Evolutionary conservation across 2,888 invertebrate genomes (phyloP).

Genomic region (Tipula helvola): DNA sequence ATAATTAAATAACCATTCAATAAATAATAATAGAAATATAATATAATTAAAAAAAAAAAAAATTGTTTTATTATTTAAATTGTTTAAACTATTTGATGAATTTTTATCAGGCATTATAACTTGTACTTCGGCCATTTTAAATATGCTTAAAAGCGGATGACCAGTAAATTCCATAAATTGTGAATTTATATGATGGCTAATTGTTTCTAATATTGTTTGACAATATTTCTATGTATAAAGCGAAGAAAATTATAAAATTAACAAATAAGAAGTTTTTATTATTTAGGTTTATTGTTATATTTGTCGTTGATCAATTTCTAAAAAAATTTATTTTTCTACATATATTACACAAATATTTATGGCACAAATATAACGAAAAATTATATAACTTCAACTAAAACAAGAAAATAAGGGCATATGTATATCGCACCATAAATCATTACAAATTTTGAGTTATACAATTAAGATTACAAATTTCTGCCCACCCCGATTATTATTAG

Average conservation of each 20-base stretch:
- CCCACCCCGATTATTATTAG: too few relatives aligned
- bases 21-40: background rate
- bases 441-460: too few relatives aligned
- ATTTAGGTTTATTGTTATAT: background rate
- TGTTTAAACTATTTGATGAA: background rate
- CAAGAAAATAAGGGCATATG: too few relatives aligned
- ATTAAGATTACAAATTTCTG: too few relatives aligned
- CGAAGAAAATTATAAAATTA: background rate
- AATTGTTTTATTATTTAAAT: background rate
- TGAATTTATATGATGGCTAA: constrained; percentile 74
- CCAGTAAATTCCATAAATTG: constrained; percentile 76
- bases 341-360: too few relatives aligned
- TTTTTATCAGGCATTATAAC: constrained; percentile 53
- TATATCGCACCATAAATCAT: too few relatives aligned
- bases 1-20: background rate
- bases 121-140: constrained; percentile 87
- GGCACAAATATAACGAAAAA: too few relatives aligned
- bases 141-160: constrained; percentile 75
- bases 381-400: too few relatives aligned
- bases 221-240: constrained; percentile 40
- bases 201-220: constrained; percentile 63
- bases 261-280: background rate
- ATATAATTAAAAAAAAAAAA: background rate
- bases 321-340: background rate
- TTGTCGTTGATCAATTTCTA: background rate